Evolutionary conservation across 2,888 invertebrate species (phyloP), one percentile per base, ranked within the genome.

Genomic region (Baronia brevicornis): DNA sequence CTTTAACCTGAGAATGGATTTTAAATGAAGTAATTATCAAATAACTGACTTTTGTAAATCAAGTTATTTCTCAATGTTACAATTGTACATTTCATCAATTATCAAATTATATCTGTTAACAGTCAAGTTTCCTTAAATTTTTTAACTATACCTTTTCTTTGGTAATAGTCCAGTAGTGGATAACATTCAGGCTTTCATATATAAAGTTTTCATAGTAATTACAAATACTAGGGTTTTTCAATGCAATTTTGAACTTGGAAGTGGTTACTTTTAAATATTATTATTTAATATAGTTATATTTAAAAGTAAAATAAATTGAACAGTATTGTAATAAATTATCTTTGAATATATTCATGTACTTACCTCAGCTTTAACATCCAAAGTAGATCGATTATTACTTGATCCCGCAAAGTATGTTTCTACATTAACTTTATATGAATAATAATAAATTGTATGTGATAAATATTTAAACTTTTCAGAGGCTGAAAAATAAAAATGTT

Each of bases 391-490:
- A 48, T 92, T 92, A 49, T 88, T 88, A 45, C 90, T 91, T 2
- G 90, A 89, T 0, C 91, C 91, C 35, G 85, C 80, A 48, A 91
- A 92, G 52, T 90, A 87, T 0, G 91, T 89, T 38, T 87, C 88
- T n/a, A 92, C 86, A 48, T 90, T 87, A 4, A 91, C 87, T 47
- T 86, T 86, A 60, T 94, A 94, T 26, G 88, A 87, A 71, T 94
- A 94, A 51, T 87, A 84, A 61, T 93, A 92, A 31, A 84, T 79
- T 5, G 84, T 62, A 27, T 85, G 86, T 32, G 86, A 65, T 13
- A 75, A 60, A 61, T 91, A 91, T 49, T 85, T 87, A 63, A 91
- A 91, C 59, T 91, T 91, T 28, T 73, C 78, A 2, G 80, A 73
- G 25, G 66, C 87, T 85, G 79, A 44, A 73, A 86, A 37, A 11